phyloP scores from a whole-genome alignment of 2,888 invertebrate genomes.

The Ischnura elegans region DNA sequence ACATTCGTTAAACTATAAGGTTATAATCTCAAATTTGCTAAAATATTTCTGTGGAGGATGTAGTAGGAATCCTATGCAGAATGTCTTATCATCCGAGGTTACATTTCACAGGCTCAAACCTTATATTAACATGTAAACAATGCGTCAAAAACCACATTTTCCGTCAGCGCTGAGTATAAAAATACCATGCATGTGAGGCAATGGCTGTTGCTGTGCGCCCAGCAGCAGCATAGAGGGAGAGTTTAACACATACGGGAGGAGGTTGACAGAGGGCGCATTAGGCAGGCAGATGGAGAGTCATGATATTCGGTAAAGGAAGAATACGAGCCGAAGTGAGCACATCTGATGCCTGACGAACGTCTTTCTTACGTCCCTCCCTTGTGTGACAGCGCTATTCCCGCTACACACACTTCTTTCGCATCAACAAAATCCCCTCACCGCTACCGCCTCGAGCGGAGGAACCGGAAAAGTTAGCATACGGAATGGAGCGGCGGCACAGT shows the following conservation, averaged over 20 bases:
- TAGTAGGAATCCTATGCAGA: no score
- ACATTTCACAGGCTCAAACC: no score
- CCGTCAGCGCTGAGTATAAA: no score
- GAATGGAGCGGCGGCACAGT: neutral
- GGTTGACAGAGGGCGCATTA: neutral
- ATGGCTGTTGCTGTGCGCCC: neutral
- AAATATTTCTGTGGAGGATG: no score
- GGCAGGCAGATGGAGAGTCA: constrained; percentile 15
- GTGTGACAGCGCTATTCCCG: neutral
- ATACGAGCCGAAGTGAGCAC: neutral
- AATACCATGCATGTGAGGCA: neutral
- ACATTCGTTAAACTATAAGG: no score
- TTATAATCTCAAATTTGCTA: no score
- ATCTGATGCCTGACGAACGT: constrained; percentile 53
- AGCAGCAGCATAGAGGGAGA: no score
- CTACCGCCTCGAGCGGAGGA: neutral
- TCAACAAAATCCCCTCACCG: neutral
- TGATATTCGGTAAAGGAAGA: neutral
- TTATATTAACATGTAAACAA: no score
- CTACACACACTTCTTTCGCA: neutral
- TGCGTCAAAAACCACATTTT: neutral
- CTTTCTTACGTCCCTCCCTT: neutral
- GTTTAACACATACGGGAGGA: neutral
- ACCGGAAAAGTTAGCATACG: neutral
- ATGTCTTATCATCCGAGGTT: no score